Percentiles rank a stretch among this genome's conserved stretches.
phyloP scores from a whole-genome alignment of 2,888 invertebrate genomes.

The Leptopilina syphax region DNA sequence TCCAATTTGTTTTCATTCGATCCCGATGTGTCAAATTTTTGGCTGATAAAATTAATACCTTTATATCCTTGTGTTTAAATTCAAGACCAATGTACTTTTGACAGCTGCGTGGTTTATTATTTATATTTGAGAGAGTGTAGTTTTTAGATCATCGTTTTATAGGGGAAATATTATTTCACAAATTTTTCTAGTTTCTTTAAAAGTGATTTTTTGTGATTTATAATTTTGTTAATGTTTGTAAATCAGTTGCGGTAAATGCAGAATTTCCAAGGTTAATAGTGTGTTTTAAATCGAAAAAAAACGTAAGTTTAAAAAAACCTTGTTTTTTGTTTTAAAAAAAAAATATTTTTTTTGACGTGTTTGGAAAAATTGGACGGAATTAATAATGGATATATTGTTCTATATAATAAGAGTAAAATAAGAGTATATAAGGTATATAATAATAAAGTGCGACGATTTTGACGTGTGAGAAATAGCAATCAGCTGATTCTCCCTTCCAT shows the following conservation, averaged over 20 bases:
- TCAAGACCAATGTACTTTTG: constrained; percentile 30
- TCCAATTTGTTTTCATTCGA: constrained; percentile 62
- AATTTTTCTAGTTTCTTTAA: background rate
- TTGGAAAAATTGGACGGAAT: background rate
- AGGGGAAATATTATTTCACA: too few species aligned
- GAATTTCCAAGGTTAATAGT: too few species aligned
- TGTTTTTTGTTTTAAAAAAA: too few species aligned
- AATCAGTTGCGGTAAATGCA: too few species aligned
- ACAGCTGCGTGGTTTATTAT: constrained; percentile 39
- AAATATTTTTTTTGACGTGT: too few species aligned
- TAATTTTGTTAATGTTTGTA: constrained; percentile 47
- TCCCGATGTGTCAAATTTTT: constrained; percentile 64
- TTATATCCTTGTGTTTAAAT: background rate
- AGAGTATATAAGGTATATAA: too few species aligned
- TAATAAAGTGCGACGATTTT: background rate
- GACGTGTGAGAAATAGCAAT: constrained; percentile 4
- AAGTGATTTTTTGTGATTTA: background rate
- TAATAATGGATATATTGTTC: background rate
- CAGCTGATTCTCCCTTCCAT: constrained; percentile 17
- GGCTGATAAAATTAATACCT: constrained; percentile 33
- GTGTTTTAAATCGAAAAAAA: too few species aligned
- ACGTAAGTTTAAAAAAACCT: too few species aligned
- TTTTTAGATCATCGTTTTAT: too few species aligned
- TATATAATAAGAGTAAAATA: too few species aligned
- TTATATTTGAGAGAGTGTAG: background rate